Evolutionary conservation across 2,888 invertebrate species (phyloP), one percentile per base, ranked within the genome.

Genomic region (Cheiracanthium punctorium): DNA sequence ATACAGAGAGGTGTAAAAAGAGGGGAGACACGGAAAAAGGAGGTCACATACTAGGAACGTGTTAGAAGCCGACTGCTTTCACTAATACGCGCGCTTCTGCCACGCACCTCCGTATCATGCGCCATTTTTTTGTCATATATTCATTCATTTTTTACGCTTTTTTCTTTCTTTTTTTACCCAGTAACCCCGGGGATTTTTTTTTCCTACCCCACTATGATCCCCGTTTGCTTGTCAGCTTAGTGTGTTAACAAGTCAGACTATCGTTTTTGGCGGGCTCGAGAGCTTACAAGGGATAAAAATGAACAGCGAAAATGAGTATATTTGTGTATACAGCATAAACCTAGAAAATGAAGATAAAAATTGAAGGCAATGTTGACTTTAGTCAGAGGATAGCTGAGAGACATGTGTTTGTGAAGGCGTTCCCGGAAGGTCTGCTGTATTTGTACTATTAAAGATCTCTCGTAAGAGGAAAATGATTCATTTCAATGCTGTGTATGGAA

Each of bases 21-120:
- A 30, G 33, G 69, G 58, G 58, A 64, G 58, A 30, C 37, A 70
- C 58, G 52, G n/a, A 52, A 69, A 80, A 79, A 81, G 72, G 81
- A 82, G 82, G 84, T 85, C 84, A 79, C 75, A 82, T 65, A n/a
- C n/a, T 58, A 85, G 74, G 37, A 79, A 85, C 84, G 73, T 80
- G 84, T 85, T 85, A 72, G 84, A 85, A 74, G 52, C 52, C 48
- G 28, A 75, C 70, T 29, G 75, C 71, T 82, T 82, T 82, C 43
- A 64, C 65, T 82, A 75, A 76, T 76, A 76, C 76, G 33, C 1
- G 43, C 67, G 82, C 41, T 82, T 76, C 76, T 76, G 65, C 69
- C 73, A 81, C 75, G 75, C 75, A 65, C 52, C 30, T n/a, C 37
- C 29, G 64, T 75, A 65, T 75, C n/a, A 37, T 7, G 41, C 71